A percentile compares a stretch with the other conserved stretches of the same genome.
Evolutionary conservation across 2,888 invertebrate species (phyloP).

Genomic region (Nemapogon koenigi): DNA sequence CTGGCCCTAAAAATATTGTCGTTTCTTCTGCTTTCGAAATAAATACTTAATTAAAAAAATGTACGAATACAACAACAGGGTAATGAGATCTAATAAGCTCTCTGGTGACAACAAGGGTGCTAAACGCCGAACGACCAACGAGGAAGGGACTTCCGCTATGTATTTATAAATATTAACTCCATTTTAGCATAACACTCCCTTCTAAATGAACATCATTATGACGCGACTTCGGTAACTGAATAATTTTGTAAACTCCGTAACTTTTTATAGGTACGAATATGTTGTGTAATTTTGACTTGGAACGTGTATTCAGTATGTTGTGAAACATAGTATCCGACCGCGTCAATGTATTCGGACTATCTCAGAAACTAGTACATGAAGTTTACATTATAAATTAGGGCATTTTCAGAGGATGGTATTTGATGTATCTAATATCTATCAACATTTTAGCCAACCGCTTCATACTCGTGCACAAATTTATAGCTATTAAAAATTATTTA

Average conservation of each 20-base stretch:
- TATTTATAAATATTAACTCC: slow-evolving; percentile 31
- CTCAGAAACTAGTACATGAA: too few species aligned
- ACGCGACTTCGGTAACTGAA: slow-evolving; percentile 7
- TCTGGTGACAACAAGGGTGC: slow-evolving; percentile 24
- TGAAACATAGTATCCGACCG: background rate
- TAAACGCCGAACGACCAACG: slow-evolving; percentile 22
- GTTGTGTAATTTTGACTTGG: background rate
- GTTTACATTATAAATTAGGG: too few species aligned
- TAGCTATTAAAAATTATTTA: too few species aligned
- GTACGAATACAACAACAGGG: slow-evolving; percentile 24
- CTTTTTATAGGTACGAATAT: too few species aligned
- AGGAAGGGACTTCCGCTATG: slow-evolving; percentile 23
- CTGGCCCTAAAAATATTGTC: too few species aligned
- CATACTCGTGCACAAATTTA: too few species aligned
- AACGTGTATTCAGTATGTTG: background rate
- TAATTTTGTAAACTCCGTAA: slow-evolving; percentile 1
- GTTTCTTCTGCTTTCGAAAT: background rate
- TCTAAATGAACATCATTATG: slow-evolving; percentile 18
- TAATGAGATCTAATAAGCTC: slow-evolving; percentile 35
- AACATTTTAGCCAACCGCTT: too few species aligned
- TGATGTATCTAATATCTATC: too few species aligned
- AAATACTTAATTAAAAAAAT: slow-evolving; percentile 8
- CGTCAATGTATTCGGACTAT: too few species aligned
- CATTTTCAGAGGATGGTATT: too few species aligned
- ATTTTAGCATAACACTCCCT: slow-evolving; percentile 21